Percentiles rank a stretch among this genome's conserved stretches.
Conservation (phyloP, 2,113 vertebrate genomes). For the Jaculus jaculus region DNA sequence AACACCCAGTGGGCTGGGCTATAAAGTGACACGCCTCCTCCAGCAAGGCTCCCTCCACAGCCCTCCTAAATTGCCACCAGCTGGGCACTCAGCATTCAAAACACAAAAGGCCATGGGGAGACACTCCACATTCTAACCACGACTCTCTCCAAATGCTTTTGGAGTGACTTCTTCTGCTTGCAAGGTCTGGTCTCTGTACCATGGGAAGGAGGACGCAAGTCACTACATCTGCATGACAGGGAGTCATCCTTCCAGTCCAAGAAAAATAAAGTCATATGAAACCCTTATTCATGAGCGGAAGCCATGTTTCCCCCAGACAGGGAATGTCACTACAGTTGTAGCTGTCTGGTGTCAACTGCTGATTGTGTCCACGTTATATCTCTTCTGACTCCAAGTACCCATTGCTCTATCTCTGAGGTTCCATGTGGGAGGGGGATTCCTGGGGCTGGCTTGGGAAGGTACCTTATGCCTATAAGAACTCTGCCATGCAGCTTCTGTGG, state of each 20-base stretch:
- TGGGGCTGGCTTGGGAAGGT: not conserved
- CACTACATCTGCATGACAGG: not conserved
- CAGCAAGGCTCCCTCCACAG: too few relatives aligned
- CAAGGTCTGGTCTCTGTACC: not conserved
- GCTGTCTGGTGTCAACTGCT: slow-evolving; percentile 8
- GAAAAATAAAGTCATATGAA: not conserved
- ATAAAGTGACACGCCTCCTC: too few relatives aligned
- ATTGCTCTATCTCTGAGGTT: not conserved
- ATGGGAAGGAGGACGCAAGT: not conserved
- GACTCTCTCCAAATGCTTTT: not conserved
- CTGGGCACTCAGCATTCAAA: too few relatives aligned
- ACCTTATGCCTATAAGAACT: not conserved
- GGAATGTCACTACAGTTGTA: not conserved
- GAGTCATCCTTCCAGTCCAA: not conserved
- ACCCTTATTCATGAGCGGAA: not conserved
- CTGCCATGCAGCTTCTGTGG: not conserved
- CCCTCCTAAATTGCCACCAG: too few relatives aligned
- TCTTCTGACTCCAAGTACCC: not conserved
- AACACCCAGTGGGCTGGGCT: too few relatives aligned
- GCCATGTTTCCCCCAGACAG: not conserved
- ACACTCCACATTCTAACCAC: too few relatives aligned
- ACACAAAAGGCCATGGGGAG: too few relatives aligned
- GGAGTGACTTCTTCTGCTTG: not conserved
- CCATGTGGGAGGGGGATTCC: not conserved
- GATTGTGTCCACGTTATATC: not conserved